Base-by-base conservation (phyloP, 1,140 invertebrate genomes). In the Philaenus spumarius region DNA sequence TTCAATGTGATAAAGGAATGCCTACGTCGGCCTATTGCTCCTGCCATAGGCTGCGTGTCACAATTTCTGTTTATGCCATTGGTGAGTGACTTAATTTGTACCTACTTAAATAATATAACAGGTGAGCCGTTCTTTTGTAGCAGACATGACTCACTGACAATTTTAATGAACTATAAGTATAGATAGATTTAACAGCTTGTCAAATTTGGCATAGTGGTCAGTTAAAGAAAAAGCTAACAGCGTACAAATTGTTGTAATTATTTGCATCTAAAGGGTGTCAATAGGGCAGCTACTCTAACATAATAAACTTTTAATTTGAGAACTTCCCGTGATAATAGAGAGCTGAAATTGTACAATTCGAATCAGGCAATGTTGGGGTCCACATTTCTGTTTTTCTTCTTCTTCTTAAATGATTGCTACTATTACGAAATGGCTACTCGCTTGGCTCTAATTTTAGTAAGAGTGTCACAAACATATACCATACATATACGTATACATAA, bases 51-150 rank as follows among this genome's bases (percentile, higher is more conserved):
- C 6, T 84, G 95, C 59, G 66, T 83, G 7, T 84, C 83, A 52
- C 94, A 97, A 70, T 95, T 92, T 70, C 34, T 93, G 12, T 81
- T 90, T 19, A 95, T 97, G 91, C 93, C 93, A 19, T 59, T 95
- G 72, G 88, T 93, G 77, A 82, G 78, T 77, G 17, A 20, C 15
- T 48, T 46, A 52, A 50, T 55, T 20, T 46, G 6, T 56, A 48
- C 58, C 2, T 59, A 7, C 12, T 30, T 5, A 7, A 7, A 12
- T n/a, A 22, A 50, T 26, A 20, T 50, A 9, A 11, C 4, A 22
- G 15, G 24, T 37, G 17, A 53, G 37, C 9, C n/a, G 15, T 7
- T 12, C 15, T 46, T 12, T 46, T 46, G 35, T 37, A 9, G 35
- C 35, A 9, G 7, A 37, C 7, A 9, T n/a, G n/a, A 9, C n/a